phyloP scores from a whole-genome alignment of 2,888 invertebrate species.

The Metacarcinus magister region DNA sequence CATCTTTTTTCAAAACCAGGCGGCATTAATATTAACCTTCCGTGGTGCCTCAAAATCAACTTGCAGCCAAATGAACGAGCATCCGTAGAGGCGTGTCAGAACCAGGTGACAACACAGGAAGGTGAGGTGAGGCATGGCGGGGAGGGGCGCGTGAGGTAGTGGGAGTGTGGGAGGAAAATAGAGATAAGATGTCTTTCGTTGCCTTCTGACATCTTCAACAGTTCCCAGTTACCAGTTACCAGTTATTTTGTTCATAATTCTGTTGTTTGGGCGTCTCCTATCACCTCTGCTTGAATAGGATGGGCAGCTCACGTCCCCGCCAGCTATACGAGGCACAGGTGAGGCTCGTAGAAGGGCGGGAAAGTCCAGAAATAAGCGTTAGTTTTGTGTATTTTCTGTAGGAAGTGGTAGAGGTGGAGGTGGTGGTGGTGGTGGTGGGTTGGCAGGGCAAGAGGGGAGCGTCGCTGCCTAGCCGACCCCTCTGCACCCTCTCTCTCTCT shows the following conservation, averaged over 20 bases:
- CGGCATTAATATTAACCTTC: no score
- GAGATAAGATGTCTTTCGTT: conserved; percentile 37
- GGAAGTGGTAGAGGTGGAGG: conserved; percentile 9
- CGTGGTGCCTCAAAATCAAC: background rate
- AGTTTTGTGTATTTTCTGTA: background rate
- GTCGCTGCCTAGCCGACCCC: conserved; percentile 42
- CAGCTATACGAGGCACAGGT: background rate
- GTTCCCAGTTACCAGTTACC: background rate
- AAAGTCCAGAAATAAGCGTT: background rate
- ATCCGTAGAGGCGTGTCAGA: conserved; percentile 26
- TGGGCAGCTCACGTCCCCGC: background rate
- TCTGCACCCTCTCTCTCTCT: background rate
- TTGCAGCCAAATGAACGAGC: background rate
- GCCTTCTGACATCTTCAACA: conserved; percentile 31
- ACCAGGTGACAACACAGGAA: conserved; percentile 31
- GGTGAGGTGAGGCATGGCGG: background rate
- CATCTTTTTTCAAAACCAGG: no score
- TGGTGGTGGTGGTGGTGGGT: conserved; percentile 37
- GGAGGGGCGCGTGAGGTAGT: background rate
- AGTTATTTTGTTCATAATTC: background rate
- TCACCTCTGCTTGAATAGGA: background rate
- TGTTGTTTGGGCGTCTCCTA: background rate
- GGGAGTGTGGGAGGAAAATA: conserved; percentile 48
- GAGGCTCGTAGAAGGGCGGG: background rate
- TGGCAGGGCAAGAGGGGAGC: background rate